Percentiles rank a stretch among this genome's conserved stretches.
Conservation (phyloP, 2,888 invertebrate genomes). For the Lochmaea capreae region DNA sequence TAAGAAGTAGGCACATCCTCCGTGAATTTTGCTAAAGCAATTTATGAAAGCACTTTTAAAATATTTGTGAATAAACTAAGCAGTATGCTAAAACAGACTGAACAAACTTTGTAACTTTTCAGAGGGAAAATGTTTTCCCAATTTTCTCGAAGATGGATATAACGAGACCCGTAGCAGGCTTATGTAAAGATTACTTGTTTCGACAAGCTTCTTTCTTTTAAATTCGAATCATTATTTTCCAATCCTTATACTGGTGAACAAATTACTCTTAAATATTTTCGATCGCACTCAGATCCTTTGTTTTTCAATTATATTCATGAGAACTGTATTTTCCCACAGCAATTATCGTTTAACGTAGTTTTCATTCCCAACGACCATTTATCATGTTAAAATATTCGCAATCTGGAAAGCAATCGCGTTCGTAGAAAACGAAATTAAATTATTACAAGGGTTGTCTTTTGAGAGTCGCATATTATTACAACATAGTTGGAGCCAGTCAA, state of each 20-base stretch:
- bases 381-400: too few relatives aligned
- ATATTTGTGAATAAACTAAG: conserved; percentile 39
- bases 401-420: too few relatives aligned
- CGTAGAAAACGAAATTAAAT: too few relatives aligned
- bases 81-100: conserved; percentile 29
- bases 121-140: conserved; percentile 39
- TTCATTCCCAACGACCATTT: too few relatives aligned
- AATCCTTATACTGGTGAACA: conserved; percentile 5
- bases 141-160: conserved; percentile 29
- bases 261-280: neutral
- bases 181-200: conserved; percentile 27
- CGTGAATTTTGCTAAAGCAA: conserved; percentile 30
- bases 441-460: too few relatives aligned
- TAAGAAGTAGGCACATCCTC: conserved; percentile 31
- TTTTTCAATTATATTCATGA: too few relatives aligned
- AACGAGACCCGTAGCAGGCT: conserved; percentile 21
- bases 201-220: conserved; percentile 3
- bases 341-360: too few relatives aligned
- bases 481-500: too few relatives aligned
- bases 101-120: conserved; percentile 35
- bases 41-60: conserved; percentile 38
- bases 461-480: too few relatives aligned
- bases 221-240: conserved; percentile 5
- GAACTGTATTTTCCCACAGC: too few relatives aligned
- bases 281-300: neutral